Evolutionary conservation across 92 coral and sea anemone species (phyloP).

Genomic region (Porites rus): DNA sequence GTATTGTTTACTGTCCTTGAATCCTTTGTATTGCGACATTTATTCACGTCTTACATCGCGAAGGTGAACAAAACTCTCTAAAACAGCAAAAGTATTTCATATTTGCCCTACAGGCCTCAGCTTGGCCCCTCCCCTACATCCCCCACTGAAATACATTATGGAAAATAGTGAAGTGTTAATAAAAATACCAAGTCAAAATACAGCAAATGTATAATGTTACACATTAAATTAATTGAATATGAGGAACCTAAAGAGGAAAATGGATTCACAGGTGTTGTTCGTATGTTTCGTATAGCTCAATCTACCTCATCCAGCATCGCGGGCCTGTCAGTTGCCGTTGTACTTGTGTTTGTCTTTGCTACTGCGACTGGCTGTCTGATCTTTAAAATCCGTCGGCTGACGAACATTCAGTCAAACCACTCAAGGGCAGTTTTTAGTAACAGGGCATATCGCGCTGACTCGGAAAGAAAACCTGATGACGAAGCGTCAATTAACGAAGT

Average conservation of each 20-base stretch:
- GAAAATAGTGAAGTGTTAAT: no score
- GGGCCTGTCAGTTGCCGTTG: background rate
- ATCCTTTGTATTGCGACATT: no score
- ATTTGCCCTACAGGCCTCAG: no score
- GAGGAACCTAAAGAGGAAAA: background rate
- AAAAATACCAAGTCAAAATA: no score
- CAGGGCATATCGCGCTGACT: background rate
- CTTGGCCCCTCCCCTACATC: no score
- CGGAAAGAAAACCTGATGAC: background rate
- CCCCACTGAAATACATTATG: no score
- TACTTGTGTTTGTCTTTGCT: background rate
- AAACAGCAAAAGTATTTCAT: no score
- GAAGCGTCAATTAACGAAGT: background rate
- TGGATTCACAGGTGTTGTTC: background rate
- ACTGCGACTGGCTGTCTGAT: conserved; percentile 1
- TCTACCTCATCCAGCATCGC: background rate
- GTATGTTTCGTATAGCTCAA: background rate
- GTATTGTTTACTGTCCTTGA: no score
- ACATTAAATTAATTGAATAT: background rate
- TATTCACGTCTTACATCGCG: no score
- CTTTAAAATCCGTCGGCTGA: background rate
- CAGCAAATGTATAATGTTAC: no score
- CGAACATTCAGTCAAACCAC: background rate
- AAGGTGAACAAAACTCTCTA: no score
- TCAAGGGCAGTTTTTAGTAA: background rate